These are phyloP conservation scores for Dolichotis patagonum DNA, from an alignment of 2,113 vertebrate species.

Conservation along the genomic window DNA sequence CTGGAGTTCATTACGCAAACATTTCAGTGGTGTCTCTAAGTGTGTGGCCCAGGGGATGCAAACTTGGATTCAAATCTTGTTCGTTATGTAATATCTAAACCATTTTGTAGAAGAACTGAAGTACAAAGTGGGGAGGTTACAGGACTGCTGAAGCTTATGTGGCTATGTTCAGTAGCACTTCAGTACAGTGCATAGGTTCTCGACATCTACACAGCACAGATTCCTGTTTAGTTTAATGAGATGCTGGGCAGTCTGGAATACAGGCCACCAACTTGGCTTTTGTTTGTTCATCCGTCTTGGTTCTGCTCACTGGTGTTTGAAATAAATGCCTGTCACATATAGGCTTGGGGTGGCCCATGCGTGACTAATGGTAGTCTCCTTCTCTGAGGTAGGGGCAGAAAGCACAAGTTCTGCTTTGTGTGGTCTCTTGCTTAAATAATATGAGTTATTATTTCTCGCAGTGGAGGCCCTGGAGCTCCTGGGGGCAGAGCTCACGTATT, in stretches of 20 bases:
- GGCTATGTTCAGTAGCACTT: background rate
- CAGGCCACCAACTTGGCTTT: background rate
- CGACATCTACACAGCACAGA: fast-evolving
- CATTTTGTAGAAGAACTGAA: background rate
- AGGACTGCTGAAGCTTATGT: background rate
- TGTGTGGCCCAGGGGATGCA: background rate
- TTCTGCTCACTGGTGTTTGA: background rate
- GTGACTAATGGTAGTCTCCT: background rate
- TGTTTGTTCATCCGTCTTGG: background rate
- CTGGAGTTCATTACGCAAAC: background rate
- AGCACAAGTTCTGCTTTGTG: background rate
- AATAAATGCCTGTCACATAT: background rate
- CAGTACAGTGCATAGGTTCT: background rate
- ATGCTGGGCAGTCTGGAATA: background rate
- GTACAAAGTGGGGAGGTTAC: background rate
- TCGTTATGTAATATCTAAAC: background rate
- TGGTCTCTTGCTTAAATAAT: background rate
- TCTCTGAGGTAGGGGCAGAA: background rate
- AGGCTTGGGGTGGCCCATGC: background rate
- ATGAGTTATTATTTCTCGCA: background rate
- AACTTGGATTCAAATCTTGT: background rate
- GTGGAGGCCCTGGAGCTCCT: background rate
- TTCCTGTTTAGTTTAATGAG: conserved; percentile 1
- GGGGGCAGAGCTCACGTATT: background rate
- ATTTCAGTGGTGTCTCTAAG: background rate